Percentiles rank a stretch among this genome's conserved stretches.
phyloP scores from a whole-genome alignment of 1,140 invertebrate genomes.

The Ooceraea biroi region DNA sequence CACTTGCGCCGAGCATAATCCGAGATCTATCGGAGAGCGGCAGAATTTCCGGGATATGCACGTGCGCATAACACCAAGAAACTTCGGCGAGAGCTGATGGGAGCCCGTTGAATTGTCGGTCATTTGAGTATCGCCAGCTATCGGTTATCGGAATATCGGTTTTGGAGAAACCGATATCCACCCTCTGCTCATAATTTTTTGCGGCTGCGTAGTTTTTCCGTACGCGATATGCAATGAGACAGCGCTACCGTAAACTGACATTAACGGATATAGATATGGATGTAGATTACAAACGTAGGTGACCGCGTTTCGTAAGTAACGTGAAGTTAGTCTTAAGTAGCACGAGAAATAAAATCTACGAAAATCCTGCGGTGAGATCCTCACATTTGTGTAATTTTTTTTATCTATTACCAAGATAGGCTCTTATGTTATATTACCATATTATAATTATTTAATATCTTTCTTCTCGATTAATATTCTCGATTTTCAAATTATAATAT shows the following conservation, averaged over 20 bases:
- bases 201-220: not conserved
- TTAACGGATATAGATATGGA: not conserved
- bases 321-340: no score
- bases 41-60: conserved; percentile 38
- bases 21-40: conserved; percentile 50
- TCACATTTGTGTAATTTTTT: no score
- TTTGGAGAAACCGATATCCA: conserved; percentile 20
- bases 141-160: conserved; percentile 49
- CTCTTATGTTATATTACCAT: no score
- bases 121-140: conserved; percentile 30
- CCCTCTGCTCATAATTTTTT: conserved; percentile 32
- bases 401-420: no score
- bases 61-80: conserved; percentile 26
- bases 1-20: conserved; percentile 56
- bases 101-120: conserved; percentile 50
- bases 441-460: no score
- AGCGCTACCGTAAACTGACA: not conserved
- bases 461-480: no score
- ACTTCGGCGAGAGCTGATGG: conserved; percentile 45
- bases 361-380: no score
- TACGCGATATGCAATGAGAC: not conserved
- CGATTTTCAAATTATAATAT: no score
- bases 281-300: no score
- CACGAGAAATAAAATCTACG: no score
- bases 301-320: no score